A percentile compares a stretch with the other conserved stretches of the same genome.
phyloP scores from a whole-genome alignment of 2,113 vertebrate species.

The Semnornis frantzii region DNA sequence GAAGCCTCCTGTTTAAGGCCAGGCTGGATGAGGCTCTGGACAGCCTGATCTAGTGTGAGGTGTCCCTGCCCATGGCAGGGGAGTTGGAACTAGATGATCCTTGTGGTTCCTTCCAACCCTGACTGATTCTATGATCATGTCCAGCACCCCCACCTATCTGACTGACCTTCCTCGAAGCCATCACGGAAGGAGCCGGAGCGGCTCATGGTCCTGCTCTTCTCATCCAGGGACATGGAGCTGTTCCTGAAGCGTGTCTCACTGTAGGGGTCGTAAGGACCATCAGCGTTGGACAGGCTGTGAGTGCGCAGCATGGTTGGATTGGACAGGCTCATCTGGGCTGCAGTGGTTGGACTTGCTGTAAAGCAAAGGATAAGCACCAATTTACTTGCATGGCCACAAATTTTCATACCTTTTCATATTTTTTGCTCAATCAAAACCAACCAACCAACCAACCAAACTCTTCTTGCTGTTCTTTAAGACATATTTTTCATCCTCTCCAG shows the following conservation, averaged over 20 bases:
- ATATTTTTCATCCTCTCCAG: neutral
- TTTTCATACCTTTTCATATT: neutral
- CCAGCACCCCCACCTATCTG: too few relatives aligned
- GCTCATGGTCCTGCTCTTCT: conserved; percentile 95
- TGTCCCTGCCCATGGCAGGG: too few relatives aligned
- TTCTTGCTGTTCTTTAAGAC: neutral
- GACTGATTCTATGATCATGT: too few relatives aligned
- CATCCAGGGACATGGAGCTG: conserved; percentile 96
- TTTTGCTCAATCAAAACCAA: neutral
- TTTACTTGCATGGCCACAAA: neutral
- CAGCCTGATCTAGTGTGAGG: too few relatives aligned
- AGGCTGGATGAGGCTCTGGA: too few relatives aligned
- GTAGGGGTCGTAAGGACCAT: conserved; percentile 84
- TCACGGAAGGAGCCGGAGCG: conserved; percentile 96
- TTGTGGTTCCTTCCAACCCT: too few relatives aligned
- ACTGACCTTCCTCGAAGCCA: conserved; percentile 97
- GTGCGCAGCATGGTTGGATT: conserved; percentile 85
- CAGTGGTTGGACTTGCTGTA: conserved; percentile 89
- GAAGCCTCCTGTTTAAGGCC: too few relatives aligned
- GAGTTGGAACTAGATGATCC: too few relatives aligned
- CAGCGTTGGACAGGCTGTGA: conserved; percentile 93
- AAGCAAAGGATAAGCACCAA: neutral
- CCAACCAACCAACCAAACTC: neutral
- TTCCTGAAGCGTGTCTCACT: conserved; percentile 90
- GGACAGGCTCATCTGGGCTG: conserved; percentile 88